Evolutionary conservation across 2,888 invertebrate species (phyloP).

Genomic region (Lasioglossum figueresi): DNA sequence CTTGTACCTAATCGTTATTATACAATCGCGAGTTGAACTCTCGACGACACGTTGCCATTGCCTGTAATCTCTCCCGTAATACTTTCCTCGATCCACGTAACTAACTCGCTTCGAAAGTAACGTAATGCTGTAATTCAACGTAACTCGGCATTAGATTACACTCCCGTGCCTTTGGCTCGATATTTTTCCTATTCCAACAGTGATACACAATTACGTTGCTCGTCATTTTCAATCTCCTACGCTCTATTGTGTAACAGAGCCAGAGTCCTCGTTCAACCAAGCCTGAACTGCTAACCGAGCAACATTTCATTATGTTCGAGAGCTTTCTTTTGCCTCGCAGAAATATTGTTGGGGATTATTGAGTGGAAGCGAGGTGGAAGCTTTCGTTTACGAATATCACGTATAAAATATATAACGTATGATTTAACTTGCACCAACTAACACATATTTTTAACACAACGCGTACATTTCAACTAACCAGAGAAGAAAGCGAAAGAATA

Average conservation of each 20-base stretch:
- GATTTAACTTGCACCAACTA: too few relatives aligned
- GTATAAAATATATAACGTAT: too few relatives aligned
- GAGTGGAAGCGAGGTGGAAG: too few relatives aligned
- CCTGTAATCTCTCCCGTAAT: slow-evolving; percentile 20
- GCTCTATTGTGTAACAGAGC: not conserved
- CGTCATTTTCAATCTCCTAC: slow-evolving; percentile 4
- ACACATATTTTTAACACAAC: too few relatives aligned
- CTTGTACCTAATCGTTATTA: slow-evolving; percentile 18
- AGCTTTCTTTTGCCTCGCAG: not conserved
- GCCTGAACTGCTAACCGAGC: not conserved
- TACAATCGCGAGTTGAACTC: slow-evolving; percentile 14
- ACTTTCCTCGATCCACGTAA: slow-evolving; percentile 57
- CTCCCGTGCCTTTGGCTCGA: not conserved
- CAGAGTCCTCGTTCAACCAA: not conserved
- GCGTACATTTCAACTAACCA: too few relatives aligned
- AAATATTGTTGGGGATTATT: too few relatives aligned
- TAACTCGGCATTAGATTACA: slow-evolving; percentile 34
- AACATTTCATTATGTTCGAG: not conserved
- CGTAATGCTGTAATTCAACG: slow-evolving; percentile 40
- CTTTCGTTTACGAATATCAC: too few relatives aligned
- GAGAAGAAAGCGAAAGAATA: too few relatives aligned
- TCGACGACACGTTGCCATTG: slow-evolving; percentile 3
- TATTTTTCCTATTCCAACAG: not conserved
- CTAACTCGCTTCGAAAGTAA: slow-evolving; percentile 55
- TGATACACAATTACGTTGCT: not conserved